A percentile compares a stretch with the other conserved stretches of the same genome.
phyloP scores from a whole-genome alignment of 2,888 invertebrate genomes.

The Tetragonisca angustula region DNA sequence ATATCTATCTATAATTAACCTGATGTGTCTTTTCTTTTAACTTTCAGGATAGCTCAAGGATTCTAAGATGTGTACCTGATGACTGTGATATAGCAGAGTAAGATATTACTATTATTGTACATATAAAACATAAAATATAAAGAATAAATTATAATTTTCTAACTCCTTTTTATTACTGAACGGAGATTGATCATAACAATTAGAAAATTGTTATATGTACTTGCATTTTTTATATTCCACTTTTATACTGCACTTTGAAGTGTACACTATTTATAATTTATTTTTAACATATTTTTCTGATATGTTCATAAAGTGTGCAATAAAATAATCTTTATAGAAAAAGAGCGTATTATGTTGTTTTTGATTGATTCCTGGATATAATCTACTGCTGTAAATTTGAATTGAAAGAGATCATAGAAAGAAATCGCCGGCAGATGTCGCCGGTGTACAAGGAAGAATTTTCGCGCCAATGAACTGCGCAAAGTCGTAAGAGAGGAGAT shows the following conservation, averaged over 20 bases:
- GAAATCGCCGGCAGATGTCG: constrained; percentile 13
- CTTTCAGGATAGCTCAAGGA: constrained; percentile 76
- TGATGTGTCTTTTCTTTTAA: constrained; percentile 70
- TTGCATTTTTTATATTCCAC: constrained; percentile 27
- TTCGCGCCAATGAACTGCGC: constrained; percentile 26
- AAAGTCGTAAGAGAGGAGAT: constrained; percentile 27
- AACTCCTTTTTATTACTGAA: constrained; percentile 31
- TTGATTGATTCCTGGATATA: neutral
- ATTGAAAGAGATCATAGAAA: neutral
- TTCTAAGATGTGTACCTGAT: constrained; percentile 79
- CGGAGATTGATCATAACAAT: constrained; percentile 6
- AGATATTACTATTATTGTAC: constrained; percentile 58
- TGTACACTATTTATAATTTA: constrained; percentile 40
- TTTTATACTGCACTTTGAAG: constrained; percentile 26
- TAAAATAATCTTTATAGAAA: constrained; percentile 44
- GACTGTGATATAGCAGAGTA: constrained; percentile 79
- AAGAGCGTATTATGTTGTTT: neutral
- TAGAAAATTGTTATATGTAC: constrained; percentile 22
- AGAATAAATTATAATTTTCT: constrained; percentile 63
- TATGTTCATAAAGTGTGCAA: constrained; percentile 36
- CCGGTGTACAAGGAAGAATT: neutral
- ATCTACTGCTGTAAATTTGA: neutral
- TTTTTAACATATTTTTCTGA: constrained; percentile 30
- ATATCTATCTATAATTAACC: constrained; percentile 16
- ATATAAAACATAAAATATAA: constrained; percentile 37